Evolutionary conservation across 2,888 invertebrate species (phyloP), one percentile per base, ranked within the genome.

Genomic region (Criorhina ranunculi): DNA sequence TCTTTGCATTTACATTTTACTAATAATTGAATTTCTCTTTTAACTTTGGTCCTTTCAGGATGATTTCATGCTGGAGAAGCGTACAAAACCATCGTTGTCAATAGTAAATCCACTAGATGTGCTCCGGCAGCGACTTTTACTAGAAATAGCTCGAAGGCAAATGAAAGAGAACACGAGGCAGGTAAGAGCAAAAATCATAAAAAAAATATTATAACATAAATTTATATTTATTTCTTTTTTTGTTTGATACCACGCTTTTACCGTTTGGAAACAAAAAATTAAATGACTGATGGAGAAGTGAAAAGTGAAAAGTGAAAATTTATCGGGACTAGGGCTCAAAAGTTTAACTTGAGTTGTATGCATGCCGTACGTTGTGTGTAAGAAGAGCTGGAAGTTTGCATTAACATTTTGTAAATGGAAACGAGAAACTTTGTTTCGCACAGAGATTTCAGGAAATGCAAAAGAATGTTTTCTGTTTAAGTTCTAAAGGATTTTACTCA

Each of bases 71-170:
- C 92, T 93, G 87, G 92, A 92, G 88, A 94, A 94, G 90, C 93
- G 94, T 90, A 94, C 94, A 92, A 94, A 94, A 91, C 94, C 94
- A 5, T 96, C 96, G 11, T 93, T 97, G 87, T 97, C 97, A 87
- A 96, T 97, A 92, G 96, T 96, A 89, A 96, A 96, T 93, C 96
- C 97, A 0, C 93, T 97, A 93, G 97, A 97, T 91, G 97, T 97
- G 60, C 93, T 97, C 51, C 94, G 97, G 86, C 95, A 97, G 90
- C 94, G 96, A 89, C 94, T 97, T 57, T 91, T 97, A 86, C 92
- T 97, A 87, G 97, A 97, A 92, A 95, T 97, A 87, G 96, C 96
- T 12, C 94, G 97, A 89, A 95, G 96, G 91, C 95, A 96, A 93
- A 95, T 95, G 93, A 94, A 95, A 88, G 95, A 96, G 90, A 94